Evolutionary conservation across 2,888 invertebrate genomes (phyloP), one percentile per base, ranked within the genome.

Genomic region (Hesperia comma): DNA sequence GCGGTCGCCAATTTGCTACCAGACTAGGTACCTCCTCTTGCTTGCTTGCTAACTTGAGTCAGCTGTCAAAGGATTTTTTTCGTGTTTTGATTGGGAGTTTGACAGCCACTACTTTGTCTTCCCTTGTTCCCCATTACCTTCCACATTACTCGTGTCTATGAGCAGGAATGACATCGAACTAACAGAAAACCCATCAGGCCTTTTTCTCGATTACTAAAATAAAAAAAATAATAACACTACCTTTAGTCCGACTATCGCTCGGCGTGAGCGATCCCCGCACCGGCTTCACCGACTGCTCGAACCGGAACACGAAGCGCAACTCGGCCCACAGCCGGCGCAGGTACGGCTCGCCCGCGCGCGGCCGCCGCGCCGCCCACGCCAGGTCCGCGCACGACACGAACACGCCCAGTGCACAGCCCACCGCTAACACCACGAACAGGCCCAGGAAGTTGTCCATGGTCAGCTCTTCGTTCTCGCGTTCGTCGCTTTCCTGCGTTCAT

Each of bases 381-480:
- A 91, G 82, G 88, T 98, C 97, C 43, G 94, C 81, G 72, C 95
- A 93, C 37, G 97, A 95, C 37, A 95, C 93, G 62, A 95, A 74
- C 70, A 95, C 88, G 55, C 96, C 95, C 61, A 95, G 80, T 56
- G 91, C 87, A 74, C 95, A 94, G 0, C 97, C 97, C 67, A 94
- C 92, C 60, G 94, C 94, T 69, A 97, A 90, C 70, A 97, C 96
- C 67, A 96, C 88, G 86, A 97, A 97, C 51, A 97, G 95, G 51
- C 97, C 97, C 71, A 95, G 95, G 46, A 97, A 96, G 86, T 98
- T 97, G 70, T 94, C 93, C 77, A 98, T 92, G 63, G 94, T 94
- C 67, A 74, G 93, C 87, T 79, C 87, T 80, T 74, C 75, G 75
- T 82, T 89, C 73, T 79, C 83, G 72, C 74, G 80, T 49, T 84